A percentile compares a stretch with the other conserved stretches of the same genome.
Evolutionary conservation across 1,140 invertebrate species (phyloP).

Genomic region (Apis laboriosa): DNA sequence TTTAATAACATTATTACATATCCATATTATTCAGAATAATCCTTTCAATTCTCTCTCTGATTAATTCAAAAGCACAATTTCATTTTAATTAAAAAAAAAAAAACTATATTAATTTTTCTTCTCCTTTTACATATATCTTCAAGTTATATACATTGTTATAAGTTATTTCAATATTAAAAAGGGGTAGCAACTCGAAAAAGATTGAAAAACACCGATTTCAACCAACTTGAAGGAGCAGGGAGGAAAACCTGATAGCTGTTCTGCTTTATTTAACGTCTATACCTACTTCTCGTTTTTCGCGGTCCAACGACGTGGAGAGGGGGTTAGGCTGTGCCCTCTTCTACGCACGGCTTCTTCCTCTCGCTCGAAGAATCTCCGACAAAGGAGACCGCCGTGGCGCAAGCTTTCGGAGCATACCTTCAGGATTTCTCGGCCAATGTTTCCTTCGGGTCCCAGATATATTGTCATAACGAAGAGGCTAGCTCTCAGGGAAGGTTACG

Average conservation of each 20-base stretch:
- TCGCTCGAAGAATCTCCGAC: constrained; percentile 77
- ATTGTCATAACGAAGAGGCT: constrained; percentile 70
- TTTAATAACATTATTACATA: no score
- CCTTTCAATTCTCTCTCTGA: no score
- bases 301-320: not conserved
- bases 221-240: constrained; percentile 16
- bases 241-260: constrained; percentile 61
- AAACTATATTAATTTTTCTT: no score
- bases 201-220: no score
- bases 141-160: no score
- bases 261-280: constrained; percentile 58
- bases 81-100: no score
- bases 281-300: constrained; percentile 50
- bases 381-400: constrained; percentile 70
- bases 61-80: no score
- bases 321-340: constrained; percentile 47
- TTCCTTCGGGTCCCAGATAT: constrained; percentile 67
- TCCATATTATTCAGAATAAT: no score
- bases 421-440: constrained; percentile 72
- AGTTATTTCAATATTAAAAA: no score
- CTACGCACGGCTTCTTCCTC: constrained; percentile 62
- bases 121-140: not conserved
- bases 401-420: constrained; percentile 71
- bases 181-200: no score
- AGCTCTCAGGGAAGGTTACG: constrained; percentile 34